A percentile compares a stretch with the other conserved stretches of the same genome.
Evolutionary conservation across 2,888 invertebrate genomes (phyloP).

Genomic region (Tenthredo mesomela): DNA sequence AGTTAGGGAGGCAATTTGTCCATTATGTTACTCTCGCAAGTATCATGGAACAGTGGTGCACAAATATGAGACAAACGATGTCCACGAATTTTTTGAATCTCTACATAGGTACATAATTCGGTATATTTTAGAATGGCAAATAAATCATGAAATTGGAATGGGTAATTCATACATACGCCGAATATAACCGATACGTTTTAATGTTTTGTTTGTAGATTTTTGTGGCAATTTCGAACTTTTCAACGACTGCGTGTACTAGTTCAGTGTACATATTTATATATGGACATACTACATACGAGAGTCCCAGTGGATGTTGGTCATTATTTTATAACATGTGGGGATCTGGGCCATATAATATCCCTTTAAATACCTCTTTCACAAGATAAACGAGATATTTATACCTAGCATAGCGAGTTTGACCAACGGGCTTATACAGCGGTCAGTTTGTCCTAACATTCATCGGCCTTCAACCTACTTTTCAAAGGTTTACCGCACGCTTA

Average conservation of each 20-base stretch:
- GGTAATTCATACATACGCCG: background rate
- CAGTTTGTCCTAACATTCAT: slow-evolving; percentile 5
- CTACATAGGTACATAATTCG: background rate
- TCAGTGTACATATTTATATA: background rate
- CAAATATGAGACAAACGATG: background rate
- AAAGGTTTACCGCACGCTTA: slow-evolving; percentile 21
- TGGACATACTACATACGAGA: background rate
- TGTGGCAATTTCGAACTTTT: background rate
- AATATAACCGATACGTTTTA: background rate
- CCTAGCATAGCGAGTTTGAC: background rate
- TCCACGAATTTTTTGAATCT: background rate
- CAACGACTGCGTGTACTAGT: background rate
- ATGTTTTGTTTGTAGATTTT: background rate
- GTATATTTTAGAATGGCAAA: background rate
- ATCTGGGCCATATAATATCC: background rate
- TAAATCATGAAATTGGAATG: background rate
- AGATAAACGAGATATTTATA: slow-evolving; percentile 22
- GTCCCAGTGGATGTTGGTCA: slow-evolving; percentile 14
- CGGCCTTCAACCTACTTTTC: background rate
- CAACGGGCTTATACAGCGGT: background rate
- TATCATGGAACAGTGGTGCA: background rate
- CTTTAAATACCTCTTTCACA: background rate
- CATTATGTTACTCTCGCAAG: background rate
- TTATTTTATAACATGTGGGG: slow-evolving; percentile 14
- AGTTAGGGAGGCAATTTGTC: background rate